These are phyloP conservation scores for Paralvinella palmiformis DNA, from an alignment of 1,140 invertebrate species.

Conservation along the genomic window DNA sequence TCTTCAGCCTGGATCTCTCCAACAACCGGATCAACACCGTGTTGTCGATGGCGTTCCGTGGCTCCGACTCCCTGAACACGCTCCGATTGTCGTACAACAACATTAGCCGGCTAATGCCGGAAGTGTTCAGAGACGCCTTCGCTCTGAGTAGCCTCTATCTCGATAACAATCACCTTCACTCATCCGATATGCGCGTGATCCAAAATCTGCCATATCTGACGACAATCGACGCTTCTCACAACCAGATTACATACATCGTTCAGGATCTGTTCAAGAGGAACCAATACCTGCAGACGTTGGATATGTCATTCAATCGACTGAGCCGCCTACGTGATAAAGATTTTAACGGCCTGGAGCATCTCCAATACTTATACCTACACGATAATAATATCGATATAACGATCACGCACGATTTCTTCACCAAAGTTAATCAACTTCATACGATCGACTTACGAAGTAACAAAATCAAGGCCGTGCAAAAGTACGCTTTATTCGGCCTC, in stretches of 20 bases:
- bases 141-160: neutral
- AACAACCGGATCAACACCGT: neutral
- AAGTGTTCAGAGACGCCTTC: neutral
- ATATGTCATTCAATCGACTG: slow-evolving; percentile 20
- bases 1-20: neutral
- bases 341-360: slow-evolving; percentile 7
- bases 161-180: neutral
- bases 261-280: neutral
- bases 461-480: too few species aligned
- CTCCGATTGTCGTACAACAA: neutral
- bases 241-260: neutral
- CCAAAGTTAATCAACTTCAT: neutral
- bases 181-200: neutral
- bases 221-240: slow-evolving; percentile 19
- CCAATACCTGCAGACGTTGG: slow-evolving; percentile 6
- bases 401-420: neutral
- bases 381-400: neutral
- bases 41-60: neutral
- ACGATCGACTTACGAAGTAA: too few species aligned
- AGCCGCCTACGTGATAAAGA: slow-evolving; percentile 5
- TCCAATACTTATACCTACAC: slow-evolving; percentile 9
- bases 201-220: neutral
- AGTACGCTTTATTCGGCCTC: too few species aligned
- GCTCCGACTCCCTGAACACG: neutral
- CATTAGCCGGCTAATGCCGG: neutral